phyloP scores from a whole-genome alignment of 2,888 invertebrate genomes.

The Macaria notata region DNA sequence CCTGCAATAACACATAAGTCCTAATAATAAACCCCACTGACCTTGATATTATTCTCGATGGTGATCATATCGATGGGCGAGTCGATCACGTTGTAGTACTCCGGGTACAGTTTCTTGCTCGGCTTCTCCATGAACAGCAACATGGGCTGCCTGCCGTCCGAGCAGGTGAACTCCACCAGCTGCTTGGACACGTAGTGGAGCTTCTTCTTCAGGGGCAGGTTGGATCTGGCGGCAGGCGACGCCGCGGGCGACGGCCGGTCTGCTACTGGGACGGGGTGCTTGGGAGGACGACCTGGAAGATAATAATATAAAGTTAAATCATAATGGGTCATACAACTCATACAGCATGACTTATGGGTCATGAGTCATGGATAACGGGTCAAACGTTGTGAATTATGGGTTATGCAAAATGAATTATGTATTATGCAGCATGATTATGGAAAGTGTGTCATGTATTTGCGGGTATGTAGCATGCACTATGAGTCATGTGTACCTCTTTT shows the following conservation, averaged over 20 bases:
- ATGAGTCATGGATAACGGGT: too few species aligned
- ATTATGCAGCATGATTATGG: too few species aligned
- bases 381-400: too few species aligned
- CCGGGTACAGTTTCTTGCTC: constrained; percentile 95
- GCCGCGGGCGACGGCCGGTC: constrained; percentile 36
- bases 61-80: constrained; percentile 97
- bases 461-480: too few species aligned
- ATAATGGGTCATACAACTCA: too few species aligned
- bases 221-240: constrained; percentile 56
- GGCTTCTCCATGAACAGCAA: constrained; percentile 98
- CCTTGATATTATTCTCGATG: constrained; percentile 95
- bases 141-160: constrained; percentile 92
- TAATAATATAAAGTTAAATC: too few species aligned
- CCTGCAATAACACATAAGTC: too few species aligned
- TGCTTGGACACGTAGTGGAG: constrained; percentile 89
- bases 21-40: too few species aligned
- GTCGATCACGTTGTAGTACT: constrained; percentile 96
- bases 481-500: too few species aligned
- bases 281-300: constrained; percentile 66
- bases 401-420: too few species aligned
- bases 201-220: constrained; percentile 88
- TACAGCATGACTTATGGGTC: too few species aligned
- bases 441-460: too few species aligned
- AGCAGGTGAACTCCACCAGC: constrained; percentile 73
- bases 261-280: constrained; percentile 53